Evolutionary conservation across 2,113 vertebrate species (phyloP).

Genomic region (Lagenorhynchus albirostris): DNA sequence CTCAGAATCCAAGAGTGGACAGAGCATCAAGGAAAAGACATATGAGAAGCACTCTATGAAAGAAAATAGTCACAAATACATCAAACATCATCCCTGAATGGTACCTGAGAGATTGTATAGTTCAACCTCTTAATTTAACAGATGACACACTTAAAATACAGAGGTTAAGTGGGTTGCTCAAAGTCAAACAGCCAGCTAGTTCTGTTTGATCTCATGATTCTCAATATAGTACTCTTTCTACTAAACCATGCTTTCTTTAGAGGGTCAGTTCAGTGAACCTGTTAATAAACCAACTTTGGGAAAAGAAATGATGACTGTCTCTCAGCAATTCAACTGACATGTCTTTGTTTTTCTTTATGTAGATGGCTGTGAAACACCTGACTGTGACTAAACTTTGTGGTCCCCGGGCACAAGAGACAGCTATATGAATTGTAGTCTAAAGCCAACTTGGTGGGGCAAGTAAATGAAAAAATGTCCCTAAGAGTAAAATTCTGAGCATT

Average conservation of each 20-base stretch:
- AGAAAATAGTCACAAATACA: background rate
- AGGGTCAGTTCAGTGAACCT: background rate
- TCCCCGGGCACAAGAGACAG: background rate
- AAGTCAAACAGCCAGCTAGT: background rate
- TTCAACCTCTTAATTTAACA: background rate
- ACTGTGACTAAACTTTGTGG: background rate
- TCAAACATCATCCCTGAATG: background rate
- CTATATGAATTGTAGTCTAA: background rate
- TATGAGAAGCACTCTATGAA: background rate
- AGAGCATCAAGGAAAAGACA: background rate
- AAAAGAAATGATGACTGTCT: background rate
- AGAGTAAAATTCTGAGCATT: slow-evolving; percentile 1
- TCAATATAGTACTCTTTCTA: background rate
- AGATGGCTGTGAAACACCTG: background rate
- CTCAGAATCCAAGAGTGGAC: background rate
- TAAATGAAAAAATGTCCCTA: background rate
- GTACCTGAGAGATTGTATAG: background rate
- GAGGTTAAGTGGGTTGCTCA: background rate
- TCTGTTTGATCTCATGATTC: background rate
- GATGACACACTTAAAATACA: background rate
- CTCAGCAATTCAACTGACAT: background rate
- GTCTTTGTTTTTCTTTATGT: background rate
- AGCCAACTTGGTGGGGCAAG: background rate
- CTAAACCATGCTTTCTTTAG: background rate
- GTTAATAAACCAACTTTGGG: background rate